phyloP scores from a whole-genome alignment of 2,888 invertebrate genomes.

The Eilema caniola region DNA sequence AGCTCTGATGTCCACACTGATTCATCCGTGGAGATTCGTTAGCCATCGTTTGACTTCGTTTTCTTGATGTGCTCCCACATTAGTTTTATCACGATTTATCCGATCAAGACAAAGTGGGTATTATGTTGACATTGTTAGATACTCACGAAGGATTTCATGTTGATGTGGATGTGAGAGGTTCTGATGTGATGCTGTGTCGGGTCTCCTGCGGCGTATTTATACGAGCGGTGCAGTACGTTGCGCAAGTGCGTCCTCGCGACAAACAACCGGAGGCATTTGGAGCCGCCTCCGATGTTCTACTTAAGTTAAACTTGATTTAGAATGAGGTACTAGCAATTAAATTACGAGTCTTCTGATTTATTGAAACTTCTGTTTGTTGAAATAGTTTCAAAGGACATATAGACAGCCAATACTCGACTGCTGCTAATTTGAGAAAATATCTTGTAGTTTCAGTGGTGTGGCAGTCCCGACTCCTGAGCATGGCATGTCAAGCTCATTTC shows the following conservation, averaged over 20 bases:
- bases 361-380: not conserved
- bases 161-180: conserved; percentile 19
- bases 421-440: not conserved
- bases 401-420: not conserved
- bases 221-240: conserved; percentile 2
- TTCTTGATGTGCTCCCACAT: not conserved
- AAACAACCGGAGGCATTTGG: conserved; percentile 4
- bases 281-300: not conserved
- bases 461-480: too few relatives aligned
- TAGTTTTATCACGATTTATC: not conserved
- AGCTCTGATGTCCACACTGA: not conserved
- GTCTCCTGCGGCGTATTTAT: conserved; percentile 13
- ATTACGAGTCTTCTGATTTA: not conserved
- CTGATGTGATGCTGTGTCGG: conserved; percentile 23
- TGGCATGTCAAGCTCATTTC: too few relatives aligned
- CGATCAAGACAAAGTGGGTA: not conserved
- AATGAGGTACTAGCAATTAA: not conserved
- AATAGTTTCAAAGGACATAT: not conserved
- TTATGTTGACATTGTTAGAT: conserved; percentile 20
- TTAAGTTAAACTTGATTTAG: not conserved
- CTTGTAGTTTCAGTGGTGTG: not conserved
- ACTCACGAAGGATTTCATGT: conserved; percentile 48
- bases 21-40: not conserved
- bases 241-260: conserved; percentile 16
- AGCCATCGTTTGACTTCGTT: not conserved